These are phyloP conservation scores for Trachelus tabidus DNA, from an alignment of 2,888 invertebrate species.

Conservation along the genomic window DNA sequence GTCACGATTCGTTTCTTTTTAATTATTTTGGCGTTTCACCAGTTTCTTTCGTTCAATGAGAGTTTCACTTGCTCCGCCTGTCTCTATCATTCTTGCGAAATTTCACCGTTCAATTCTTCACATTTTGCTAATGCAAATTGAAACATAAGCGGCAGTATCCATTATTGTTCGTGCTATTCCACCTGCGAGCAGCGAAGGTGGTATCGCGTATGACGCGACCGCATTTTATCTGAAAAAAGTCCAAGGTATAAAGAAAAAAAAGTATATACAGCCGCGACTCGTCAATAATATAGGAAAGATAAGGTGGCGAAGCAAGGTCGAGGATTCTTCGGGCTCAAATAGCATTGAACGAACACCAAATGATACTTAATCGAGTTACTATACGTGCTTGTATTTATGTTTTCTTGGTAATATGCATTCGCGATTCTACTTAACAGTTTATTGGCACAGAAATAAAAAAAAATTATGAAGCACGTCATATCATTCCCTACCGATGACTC, in stretches of 20 bases:
- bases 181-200: background rate
- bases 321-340: background rate
- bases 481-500: background rate
- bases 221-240: background rate
- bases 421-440: background rate
- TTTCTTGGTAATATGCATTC: background rate
- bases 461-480: background rate
- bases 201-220: background rate
- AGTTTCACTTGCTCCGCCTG: background rate
- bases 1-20: background rate
- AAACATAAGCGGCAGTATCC: background rate
- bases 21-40: background rate
- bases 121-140: background rate
- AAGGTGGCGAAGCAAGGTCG: background rate
- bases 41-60: background rate
- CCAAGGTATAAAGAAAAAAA: background rate
- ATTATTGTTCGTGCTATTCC: background rate
- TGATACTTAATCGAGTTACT: background rate
- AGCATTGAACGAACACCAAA: background rate
- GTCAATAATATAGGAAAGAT: background rate
- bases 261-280: background rate
- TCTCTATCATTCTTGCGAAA: slow-evolving; percentile 1
- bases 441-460: background rate
- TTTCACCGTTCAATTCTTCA: background rate
- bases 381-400: background rate